phyloP scores from a whole-genome alignment of 2,797 vertebrate genomes.

The Ciconia nigra region DNA sequence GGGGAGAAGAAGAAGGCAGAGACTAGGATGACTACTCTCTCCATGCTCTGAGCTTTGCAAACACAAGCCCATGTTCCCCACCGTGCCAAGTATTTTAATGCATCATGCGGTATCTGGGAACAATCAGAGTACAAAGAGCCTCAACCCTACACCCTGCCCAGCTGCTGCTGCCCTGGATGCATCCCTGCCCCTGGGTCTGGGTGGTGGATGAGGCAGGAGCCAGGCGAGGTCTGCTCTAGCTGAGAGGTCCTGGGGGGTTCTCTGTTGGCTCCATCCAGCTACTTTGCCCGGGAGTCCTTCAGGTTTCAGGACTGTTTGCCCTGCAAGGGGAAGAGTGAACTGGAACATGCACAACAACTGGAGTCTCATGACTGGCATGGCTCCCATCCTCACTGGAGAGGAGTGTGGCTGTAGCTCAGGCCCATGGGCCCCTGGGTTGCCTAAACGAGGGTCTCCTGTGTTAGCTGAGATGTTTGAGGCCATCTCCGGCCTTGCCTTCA shows the following conservation, averaged over 20 bases:
- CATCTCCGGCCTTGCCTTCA: background rate
- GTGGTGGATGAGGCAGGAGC: background rate
- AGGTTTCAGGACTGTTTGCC: background rate
- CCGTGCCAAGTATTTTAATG: background rate
- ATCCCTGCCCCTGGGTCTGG: background rate
- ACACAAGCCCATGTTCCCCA: fast-evolving
- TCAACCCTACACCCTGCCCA: background rate
- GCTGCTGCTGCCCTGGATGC: background rate
- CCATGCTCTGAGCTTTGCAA: fast-evolving
- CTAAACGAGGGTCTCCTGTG: background rate
- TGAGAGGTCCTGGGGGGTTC: background rate
- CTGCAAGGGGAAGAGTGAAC: background rate
- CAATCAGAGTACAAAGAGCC: background rate
- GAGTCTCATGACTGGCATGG: background rate
- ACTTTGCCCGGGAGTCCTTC: background rate
- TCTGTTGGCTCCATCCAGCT: background rate
- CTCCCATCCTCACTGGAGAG: background rate
- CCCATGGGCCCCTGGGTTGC: background rate
- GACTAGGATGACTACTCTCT: background rate
- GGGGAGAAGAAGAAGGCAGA: background rate
- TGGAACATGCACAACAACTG: background rate
- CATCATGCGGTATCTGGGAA: background rate
- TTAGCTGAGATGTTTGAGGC: background rate
- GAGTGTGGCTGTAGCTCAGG: background rate
- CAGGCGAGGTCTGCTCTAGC: background rate